These are phyloP conservation scores for Lacerta agilis DNA, from an alignment of 2,797 vertebrate genomes.

Conservation along the genomic window DNA sequence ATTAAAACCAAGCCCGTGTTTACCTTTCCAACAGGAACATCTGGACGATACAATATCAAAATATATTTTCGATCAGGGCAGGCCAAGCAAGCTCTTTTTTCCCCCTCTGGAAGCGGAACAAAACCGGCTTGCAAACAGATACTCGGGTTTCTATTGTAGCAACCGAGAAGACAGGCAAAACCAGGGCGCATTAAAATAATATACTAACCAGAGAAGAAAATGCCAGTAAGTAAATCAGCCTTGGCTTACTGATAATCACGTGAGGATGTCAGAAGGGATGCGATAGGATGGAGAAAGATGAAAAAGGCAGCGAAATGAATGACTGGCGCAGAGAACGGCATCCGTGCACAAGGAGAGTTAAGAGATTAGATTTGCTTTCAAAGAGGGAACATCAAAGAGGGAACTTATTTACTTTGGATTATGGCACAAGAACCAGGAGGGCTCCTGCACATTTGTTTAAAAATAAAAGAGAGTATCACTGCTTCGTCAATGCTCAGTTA, in stretches of 20 bases:
- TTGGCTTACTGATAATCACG: background rate
- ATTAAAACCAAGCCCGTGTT: background rate
- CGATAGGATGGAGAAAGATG: background rate
- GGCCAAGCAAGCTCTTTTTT: background rate
- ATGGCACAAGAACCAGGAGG: background rate
- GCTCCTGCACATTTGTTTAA: background rate
- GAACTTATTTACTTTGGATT: background rate
- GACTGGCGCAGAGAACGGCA: background rate
- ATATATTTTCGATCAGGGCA: background rate
- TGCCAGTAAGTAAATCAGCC: background rate
- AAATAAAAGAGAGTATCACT: background rate
- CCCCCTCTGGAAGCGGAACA: background rate
- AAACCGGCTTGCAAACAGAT: background rate
- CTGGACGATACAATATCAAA: background rate
- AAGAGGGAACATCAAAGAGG: constrained; percentile 5
- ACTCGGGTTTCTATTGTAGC: background rate
- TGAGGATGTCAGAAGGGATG: background rate
- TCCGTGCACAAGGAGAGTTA: background rate
- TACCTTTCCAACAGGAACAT: background rate
- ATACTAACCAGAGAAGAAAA: background rate
- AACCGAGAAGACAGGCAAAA: background rate
- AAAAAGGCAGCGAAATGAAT: background rate
- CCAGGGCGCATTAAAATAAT: background rate
- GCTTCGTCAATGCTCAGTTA: background rate
- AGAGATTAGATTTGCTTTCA: background rate